These are phyloP conservation scores for Pelecanoides urinatrix DNA, from an alignment of 2,113 vertebrate species.

Conservation along the genomic window DNA sequence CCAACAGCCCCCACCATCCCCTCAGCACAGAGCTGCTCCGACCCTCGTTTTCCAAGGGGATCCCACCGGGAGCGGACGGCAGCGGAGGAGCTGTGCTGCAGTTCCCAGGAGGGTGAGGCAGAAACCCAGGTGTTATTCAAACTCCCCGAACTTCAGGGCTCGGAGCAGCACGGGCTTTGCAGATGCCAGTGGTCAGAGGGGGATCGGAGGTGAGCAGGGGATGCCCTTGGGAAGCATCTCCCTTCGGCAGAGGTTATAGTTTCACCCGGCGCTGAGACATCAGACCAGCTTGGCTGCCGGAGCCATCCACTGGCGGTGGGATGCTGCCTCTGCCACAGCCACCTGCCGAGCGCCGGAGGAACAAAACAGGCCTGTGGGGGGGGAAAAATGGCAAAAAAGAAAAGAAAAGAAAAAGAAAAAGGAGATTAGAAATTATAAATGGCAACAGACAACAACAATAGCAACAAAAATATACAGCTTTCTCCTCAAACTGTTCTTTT, in stretches of 20 bases:
- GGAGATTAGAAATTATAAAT: slow-evolving; percentile 5
- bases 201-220: background rate
- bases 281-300: background rate
- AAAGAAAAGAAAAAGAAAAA: background rate
- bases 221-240: background rate
- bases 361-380: rapidly evolving
- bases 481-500: slow-evolving; percentile 19
- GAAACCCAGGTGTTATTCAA: background rate
- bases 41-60: background rate
- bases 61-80: rapidly evolving
- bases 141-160: background rate
- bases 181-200: background rate
- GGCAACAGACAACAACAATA: slow-evolving; percentile 19
- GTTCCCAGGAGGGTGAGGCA: background rate
- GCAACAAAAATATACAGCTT: slow-evolving; percentile 15
- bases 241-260: background rate
- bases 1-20: background rate
- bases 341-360: background rate
- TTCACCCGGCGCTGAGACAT: background rate
- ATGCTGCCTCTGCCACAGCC: background rate
- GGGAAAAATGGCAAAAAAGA: background rate
- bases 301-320: background rate
- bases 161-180: background rate
- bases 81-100: background rate
- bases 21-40: background rate